Base-by-base conservation (phyloP, 2,113 vertebrate species). In the Campylorhamphus procurvoides region DNA sequence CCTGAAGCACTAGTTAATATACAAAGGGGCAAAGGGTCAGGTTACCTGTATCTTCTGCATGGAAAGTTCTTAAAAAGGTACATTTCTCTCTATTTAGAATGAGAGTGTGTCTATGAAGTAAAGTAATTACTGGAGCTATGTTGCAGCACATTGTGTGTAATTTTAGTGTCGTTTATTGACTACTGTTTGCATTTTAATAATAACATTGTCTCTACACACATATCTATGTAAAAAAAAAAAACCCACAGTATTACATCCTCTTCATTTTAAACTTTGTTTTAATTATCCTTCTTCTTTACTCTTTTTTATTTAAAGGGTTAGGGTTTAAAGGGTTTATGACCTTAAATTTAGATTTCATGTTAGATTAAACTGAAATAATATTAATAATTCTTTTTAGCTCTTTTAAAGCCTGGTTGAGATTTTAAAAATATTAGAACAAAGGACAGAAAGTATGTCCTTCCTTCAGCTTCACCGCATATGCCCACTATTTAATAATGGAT, bases 401-500 rank as follows among this genome's bases (percentile, higher is more conserved):
- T 50, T 76, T 89, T 49, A 74, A 81, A 89, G 14, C 4, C 8
- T 50, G 4, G 4, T 1, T 93, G 50, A 55, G 5, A 20, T 67
- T 50, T 72, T 5, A 35, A 29, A 73, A 73, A 7, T 8, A 20
- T 44, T 73, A 76, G 2, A 12, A 42, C 12, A 84, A 92, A 78
- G 7, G 14, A 44, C 7, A 88, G 17, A 52, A 87, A 72, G 3
- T 10, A 9, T 33, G 18, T 40, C 15, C 79, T 93, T 8, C 7
- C 2, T 84, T 81, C n/a, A 87, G 2, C 8, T 46, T 47, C 8
- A 53, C 16, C 6, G 46, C 27, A 64, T 53, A 7, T 4, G 27
- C 6, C 11, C 2, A 12, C 2, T 56, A n/a, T 28, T 63, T 81
- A 74, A 62, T 31, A 53, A 39, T 0, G 0, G 76, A 6, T 23